Conservation (phyloP, 2,113 vertebrate genomes). For the Microcebus tavaratra region DNA sequence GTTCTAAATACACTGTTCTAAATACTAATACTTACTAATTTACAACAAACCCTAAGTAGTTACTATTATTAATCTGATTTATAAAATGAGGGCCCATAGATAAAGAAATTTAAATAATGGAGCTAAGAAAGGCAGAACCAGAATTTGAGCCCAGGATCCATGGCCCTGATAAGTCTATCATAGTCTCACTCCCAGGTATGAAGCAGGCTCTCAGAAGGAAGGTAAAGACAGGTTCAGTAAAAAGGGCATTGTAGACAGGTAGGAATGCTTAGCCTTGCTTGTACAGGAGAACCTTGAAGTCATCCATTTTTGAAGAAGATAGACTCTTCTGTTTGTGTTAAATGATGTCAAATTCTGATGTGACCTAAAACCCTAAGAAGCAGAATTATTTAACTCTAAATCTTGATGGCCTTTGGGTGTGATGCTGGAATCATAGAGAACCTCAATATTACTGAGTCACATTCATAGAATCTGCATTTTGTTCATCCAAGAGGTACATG, state of each 20-base stretch:
- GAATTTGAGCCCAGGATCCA: neutral
- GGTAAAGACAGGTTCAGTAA: neutral
- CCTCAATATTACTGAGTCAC: conserved; percentile 26
- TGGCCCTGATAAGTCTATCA: neutral
- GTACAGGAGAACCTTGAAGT: neutral
- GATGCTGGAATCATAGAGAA: neutral
- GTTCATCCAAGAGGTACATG: no score
- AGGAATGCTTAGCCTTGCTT: neutral
- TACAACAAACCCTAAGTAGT: neutral
- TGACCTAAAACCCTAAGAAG: neutral
- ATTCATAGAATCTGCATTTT: conserved; percentile 21
- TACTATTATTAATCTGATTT: neutral
- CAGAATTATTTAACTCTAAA: neutral
- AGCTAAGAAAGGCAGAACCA: neutral
- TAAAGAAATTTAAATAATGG: conserved; percentile 5
- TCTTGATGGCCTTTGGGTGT: neutral
- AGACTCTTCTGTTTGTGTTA: neutral
- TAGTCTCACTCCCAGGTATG: neutral
- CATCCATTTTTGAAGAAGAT: neutral
- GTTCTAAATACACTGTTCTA: neutral
- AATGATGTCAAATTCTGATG: neutral
- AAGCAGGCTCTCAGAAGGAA: neutral
- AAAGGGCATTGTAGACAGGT: neutral
- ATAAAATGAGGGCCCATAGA: neutral
- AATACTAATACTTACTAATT: neutral